A percentile compares a stretch with the other conserved stretches of the same genome.
Conservation (phyloP, 2,797 vertebrate genomes). For the Rachycentron canadum region DNA sequence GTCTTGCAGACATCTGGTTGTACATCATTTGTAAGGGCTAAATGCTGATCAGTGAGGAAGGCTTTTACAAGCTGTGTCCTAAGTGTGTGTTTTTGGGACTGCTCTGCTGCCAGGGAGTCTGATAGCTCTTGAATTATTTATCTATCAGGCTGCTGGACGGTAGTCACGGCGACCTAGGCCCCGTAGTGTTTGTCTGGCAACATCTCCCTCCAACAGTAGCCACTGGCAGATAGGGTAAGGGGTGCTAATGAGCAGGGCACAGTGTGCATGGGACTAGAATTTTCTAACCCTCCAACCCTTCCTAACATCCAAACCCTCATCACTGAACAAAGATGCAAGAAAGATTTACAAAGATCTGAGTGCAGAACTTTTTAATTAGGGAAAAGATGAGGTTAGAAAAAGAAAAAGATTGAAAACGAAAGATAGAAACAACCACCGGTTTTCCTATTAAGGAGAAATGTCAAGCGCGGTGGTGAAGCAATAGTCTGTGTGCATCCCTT, state of each 20-base stretch:
- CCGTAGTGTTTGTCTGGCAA: constrained; percentile 77
- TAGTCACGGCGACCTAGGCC: constrained; percentile 77
- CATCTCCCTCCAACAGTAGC: constrained; percentile 73
- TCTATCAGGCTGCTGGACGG: constrained; percentile 79
- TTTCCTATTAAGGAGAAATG: constrained; percentile 91
- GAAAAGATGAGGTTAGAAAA: constrained; percentile 74
- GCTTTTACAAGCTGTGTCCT: constrained; percentile 72
- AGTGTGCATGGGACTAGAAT: constrained; percentile 47
- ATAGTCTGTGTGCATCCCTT: constrained; percentile 88
- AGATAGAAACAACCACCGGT: constrained; percentile 84
- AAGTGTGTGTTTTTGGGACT: constrained; percentile 76
- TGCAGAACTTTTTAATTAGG: constrained; percentile 88
- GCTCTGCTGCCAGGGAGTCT: constrained; percentile 80
- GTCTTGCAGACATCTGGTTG: constrained; percentile 73
- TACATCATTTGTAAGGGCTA: constrained; percentile 78
- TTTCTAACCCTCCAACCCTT: constrained; percentile 63
- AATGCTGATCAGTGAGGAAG: constrained; percentile 76
- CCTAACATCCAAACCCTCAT: constrained; percentile 45
- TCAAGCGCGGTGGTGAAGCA: constrained; percentile 86
- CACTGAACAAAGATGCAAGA: constrained; percentile 49
- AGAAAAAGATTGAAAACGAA: constrained; percentile 74
- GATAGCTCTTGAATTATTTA: constrained; percentile 86
- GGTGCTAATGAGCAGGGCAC: constrained; percentile 74
- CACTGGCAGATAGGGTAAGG: constrained; percentile 68
- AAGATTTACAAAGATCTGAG: constrained; percentile 83